Percentiles rank a stretch among this genome's conserved stretches.
Conservation (phyloP, 2,797 vertebrate species). For the Parambassis ranga region DNA sequence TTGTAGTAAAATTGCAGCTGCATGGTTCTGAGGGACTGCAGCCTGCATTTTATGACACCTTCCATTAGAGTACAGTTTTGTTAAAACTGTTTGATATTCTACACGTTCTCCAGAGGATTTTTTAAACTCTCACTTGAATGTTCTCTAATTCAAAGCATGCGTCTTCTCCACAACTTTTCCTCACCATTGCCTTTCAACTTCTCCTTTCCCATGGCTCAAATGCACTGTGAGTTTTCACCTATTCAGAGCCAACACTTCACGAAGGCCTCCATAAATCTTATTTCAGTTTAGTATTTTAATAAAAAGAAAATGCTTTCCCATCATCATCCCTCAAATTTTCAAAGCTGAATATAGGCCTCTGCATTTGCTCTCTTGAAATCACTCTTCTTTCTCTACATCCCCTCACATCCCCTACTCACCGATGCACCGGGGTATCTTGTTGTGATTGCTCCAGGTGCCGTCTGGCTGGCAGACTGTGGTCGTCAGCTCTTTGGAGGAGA, state of each 20-base stretch:
- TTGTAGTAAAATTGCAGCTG: slow-evolving; percentile 13
- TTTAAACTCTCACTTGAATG: not conserved
- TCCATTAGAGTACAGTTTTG: not conserved
- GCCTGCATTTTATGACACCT: slow-evolving; percentile 1
- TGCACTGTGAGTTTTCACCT: not conserved
- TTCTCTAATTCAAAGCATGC: not conserved
- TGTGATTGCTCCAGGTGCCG: slow-evolving; percentile 97
- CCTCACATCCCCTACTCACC: slow-evolving; percentile 72
- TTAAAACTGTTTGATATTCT: slow-evolving; percentile 19
- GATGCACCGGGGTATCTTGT: slow-evolving; percentile 96
- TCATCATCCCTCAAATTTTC: not conserved
- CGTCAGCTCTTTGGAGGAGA: slow-evolving; percentile 97
- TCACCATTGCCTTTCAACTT: not conserved
- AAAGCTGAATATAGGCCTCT: not conserved
- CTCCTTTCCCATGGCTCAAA: not conserved
- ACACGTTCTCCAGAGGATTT: not conserved
- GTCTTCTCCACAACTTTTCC: not conserved
- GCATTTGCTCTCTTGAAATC: slow-evolving; percentile 12
- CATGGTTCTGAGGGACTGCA: not conserved
- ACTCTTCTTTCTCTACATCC: not conserved
- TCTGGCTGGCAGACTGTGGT: slow-evolving; percentile 95
- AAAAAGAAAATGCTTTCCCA: not conserved
- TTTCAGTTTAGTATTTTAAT: not conserved
- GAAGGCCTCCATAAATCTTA: not conserved
- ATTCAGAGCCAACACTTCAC: not conserved